Percentiles rank a stretch among this genome's conserved stretches.
Evolutionary conservation across 1,140 invertebrate species (phyloP).

Genomic region (Pseudomyrmex cubaensis): DNA sequence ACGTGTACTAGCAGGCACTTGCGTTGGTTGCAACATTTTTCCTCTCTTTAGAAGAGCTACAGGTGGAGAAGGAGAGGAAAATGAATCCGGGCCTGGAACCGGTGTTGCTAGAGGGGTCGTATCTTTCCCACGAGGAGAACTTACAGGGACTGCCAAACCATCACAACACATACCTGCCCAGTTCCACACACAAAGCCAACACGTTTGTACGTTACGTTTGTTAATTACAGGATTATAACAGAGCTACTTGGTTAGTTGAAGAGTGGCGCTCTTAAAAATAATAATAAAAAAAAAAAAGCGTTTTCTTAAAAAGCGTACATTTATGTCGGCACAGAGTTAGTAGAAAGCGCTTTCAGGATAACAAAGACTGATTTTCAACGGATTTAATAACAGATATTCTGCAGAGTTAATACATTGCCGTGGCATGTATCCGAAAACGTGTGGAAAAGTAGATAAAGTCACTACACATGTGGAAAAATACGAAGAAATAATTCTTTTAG

Average conservation of each 20-base stretch:
- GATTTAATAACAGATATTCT: conserved; percentile 5
- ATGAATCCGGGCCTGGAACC: conserved; percentile 80
- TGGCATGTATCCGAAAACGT: background rate
- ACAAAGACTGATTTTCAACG: background rate
- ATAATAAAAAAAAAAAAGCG: conserved; percentile 13
- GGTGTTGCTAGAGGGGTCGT: conserved; percentile 80
- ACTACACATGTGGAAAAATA: too few species aligned
- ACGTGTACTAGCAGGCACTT: conserved; percentile 89
- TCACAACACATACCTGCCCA: conserved; percentile 82
- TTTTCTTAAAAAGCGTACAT: conserved; percentile 31
- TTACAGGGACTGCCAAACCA: conserved; percentile 83
- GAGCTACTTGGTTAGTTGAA: conserved; percentile 19
- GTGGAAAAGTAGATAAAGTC: too few species aligned
- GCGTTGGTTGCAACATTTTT: conserved; percentile 87
- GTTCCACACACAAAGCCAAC: conserved; percentile 74
- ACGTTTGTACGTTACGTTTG: conserved; percentile 54
- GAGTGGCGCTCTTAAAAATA: background rate
- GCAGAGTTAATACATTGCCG: background rate
- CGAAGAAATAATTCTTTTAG: too few species aligned
- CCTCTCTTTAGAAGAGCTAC: conserved; percentile 79
- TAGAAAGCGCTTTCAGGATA: conserved; percentile 16
- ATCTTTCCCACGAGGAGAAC: conserved; percentile 81
- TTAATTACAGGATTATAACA: conserved; percentile 40
- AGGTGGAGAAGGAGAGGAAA: conserved; percentile 82
- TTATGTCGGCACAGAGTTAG: conserved; percentile 39